phyloP scores from a whole-genome alignment of 35 echinoderm and acorn worm species.

The Lytechinus pictus region DNA sequence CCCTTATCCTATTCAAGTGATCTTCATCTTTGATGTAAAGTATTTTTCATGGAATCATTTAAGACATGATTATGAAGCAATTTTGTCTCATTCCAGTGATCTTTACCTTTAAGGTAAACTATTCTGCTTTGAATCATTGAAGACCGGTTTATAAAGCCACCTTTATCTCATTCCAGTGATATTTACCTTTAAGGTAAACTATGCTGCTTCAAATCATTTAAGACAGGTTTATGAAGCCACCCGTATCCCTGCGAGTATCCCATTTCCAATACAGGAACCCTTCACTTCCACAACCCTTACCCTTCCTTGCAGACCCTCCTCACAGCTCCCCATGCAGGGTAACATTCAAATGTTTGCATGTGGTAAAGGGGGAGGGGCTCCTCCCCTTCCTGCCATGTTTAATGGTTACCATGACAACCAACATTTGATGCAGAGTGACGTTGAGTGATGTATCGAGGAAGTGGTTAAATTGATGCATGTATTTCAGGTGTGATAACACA shows the following conservation, averaged over 20 bases:
- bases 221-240: background rate
- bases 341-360: conserved; percentile 13
- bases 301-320: background rate
- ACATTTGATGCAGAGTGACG: conserved; percentile 4
- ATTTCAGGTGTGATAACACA: background rate
- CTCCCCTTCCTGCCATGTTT: background rate
- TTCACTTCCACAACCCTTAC: conserved; percentile 27
- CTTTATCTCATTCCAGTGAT: no score
- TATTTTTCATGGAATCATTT: no score
- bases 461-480: conserved; percentile 26
- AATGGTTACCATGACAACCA: conserved; percentile 15
- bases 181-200: background rate
- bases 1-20: no score
- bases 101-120: no score
- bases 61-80: no score
- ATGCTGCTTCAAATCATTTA: background rate
- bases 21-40: no score
- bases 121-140: no score
- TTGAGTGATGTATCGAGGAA: conserved; percentile 38
- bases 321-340: background rate
- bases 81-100: no score
- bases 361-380: conserved; percentile 16
- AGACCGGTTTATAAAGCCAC: no score
- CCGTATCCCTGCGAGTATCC: background rate
- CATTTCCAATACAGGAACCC: conserved; percentile 30